Evolutionary conservation across 2,797 vertebrate species (phyloP).

Genomic region (Pitangus sulphuratus): DNA sequence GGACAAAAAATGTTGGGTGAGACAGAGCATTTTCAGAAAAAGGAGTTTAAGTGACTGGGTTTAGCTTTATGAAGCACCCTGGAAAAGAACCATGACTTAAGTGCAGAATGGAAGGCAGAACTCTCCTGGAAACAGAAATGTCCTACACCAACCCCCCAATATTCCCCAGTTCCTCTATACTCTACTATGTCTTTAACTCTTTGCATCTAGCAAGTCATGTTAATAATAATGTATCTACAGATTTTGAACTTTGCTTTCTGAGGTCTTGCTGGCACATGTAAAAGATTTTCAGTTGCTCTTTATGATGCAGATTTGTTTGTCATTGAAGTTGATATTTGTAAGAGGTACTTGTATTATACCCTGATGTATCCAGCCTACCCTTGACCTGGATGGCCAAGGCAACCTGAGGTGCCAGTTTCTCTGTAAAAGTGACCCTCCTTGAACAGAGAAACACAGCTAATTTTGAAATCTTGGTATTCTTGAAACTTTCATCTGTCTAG

Average conservation of each 20-base stretch:
- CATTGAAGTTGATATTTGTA: not conserved
- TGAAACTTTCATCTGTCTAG: not conserved
- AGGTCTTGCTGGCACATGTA: not conserved
- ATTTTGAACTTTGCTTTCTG: not conserved
- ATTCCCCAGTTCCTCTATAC: not conserved
- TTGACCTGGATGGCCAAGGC: not conserved
- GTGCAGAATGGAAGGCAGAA: not conserved
- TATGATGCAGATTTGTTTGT: not conserved
- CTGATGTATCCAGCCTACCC: not conserved
- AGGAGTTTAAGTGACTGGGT: not conserved
- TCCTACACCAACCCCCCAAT: not conserved
- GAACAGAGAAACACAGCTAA: not conserved
- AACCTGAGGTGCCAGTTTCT: not conserved
- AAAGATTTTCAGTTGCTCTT: not conserved
- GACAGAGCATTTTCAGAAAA: not conserved
- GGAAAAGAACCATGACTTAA: not conserved
- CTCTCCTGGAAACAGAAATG: not conserved
- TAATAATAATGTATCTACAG: not conserved
- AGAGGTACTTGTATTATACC: not conserved
- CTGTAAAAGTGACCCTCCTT: not conserved
- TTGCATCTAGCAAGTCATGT: not conserved
- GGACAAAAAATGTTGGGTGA: not conserved
- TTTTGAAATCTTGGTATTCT: not conserved
- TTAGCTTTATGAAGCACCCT: not conserved
- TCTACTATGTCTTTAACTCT: not conserved